Conservation (phyloP, 2,888 invertebrate species). For the Ctena decussata region DNA sequence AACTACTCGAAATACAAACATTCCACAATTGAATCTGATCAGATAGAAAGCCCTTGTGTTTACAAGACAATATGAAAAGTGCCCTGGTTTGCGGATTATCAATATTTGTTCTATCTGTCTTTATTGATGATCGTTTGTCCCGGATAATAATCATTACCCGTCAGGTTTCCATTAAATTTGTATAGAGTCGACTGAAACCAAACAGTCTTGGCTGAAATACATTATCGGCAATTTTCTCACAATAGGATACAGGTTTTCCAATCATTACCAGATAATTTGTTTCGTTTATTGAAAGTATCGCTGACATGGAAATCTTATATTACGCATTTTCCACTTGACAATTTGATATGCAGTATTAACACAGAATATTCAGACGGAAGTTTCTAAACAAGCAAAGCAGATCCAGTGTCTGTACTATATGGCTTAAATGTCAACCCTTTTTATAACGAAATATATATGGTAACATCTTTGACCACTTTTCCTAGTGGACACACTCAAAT, state of each 20-base stretch:
- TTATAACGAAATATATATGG: too few species aligned
- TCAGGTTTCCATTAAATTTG: constrained; percentile 9
- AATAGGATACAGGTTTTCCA: constrained; percentile 7
- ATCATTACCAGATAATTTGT: constrained; percentile 7
- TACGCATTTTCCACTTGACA: background rate
- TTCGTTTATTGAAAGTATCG: constrained; percentile 2
- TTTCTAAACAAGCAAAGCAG: too few species aligned
- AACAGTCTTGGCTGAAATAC: constrained; percentile 1
- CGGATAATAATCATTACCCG: background rate
- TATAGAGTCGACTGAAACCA: background rate
- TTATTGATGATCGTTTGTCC: background rate
- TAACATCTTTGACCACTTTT: too few species aligned
- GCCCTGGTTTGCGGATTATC: background rate
- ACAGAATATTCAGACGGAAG: too few species aligned
- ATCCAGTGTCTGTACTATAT: too few species aligned
- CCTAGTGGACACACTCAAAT: too few species aligned
- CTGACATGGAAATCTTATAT: constrained; percentile 1
- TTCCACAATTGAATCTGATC: background rate
- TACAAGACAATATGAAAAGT: background rate
- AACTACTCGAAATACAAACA: constrained; percentile 1
- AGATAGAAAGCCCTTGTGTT: background rate
- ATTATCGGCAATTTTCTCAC: constrained; percentile 3
- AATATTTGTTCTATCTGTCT: background rate
- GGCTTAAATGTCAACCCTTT: too few species aligned
- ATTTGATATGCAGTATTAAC: background rate